These are phyloP conservation scores for Trachops cirrhosus DNA, from an alignment of 2,797 vertebrate genomes.

Conservation along the genomic window DNA sequence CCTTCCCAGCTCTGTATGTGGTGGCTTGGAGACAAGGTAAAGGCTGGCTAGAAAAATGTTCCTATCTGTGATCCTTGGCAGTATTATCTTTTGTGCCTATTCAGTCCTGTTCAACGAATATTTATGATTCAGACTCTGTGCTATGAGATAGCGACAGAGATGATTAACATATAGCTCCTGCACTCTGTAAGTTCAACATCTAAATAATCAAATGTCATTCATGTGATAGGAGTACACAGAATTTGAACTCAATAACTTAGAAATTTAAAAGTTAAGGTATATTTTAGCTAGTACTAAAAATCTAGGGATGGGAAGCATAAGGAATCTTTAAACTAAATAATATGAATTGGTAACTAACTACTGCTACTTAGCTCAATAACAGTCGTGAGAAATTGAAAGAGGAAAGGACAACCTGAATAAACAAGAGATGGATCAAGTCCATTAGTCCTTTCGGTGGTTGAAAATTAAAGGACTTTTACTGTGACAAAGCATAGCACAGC, in stretches of 20 bases:
- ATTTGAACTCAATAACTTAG: neutral
- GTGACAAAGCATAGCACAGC: neutral
- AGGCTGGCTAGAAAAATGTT: neutral
- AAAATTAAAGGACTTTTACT: neutral
- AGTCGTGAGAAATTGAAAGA: neutral
- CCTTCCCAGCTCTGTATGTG: neutral
- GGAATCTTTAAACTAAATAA: neutral
- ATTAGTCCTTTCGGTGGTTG: neutral
- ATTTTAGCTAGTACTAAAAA: neutral
- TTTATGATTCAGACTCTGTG: constrained; percentile 46
- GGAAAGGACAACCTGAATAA: neutral
- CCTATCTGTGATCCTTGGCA: constrained; percentile 12
- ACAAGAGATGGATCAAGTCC: neutral
- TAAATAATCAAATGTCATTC: constrained; percentile 54
- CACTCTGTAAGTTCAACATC: constrained; percentile 28
- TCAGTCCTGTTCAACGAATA: constrained; percentile 51
- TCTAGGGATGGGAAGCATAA: neutral
- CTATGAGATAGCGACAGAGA: constrained; percentile 36
- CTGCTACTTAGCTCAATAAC: neutral
- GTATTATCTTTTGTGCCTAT: neutral
- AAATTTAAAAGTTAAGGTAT: constrained; percentile 2
- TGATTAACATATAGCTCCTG: constrained; percentile 50
- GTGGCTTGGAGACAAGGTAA: neutral
- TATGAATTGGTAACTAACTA: neutral
- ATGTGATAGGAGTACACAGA: neutral